Percentiles rank a stretch among this genome's conserved stretches.
phyloP scores from a whole-genome alignment of 2,113 vertebrate genomes.

The Danio rerio region DNA sequence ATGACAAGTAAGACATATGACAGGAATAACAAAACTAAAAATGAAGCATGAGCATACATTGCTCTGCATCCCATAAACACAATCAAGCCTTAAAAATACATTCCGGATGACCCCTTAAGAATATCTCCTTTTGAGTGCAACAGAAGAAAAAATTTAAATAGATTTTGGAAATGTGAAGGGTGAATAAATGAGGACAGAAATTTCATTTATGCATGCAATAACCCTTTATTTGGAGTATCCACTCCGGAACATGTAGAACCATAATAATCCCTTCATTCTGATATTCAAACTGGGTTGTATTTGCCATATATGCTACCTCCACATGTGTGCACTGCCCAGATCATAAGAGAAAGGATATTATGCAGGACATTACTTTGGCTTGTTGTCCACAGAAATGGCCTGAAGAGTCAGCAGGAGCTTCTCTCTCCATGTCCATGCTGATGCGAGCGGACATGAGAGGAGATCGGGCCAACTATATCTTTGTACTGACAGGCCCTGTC shows the following conservation, averaged over 20 bases:
- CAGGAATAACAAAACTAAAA: no score
- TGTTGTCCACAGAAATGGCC: slow-evolving; percentile 30
- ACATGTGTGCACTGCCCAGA: neutral
- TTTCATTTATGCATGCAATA: no score
- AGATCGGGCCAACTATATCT: slow-evolving; percentile 36
- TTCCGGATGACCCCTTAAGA: no score
- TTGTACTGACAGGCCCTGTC: slow-evolving; percentile 36
- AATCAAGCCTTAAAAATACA: no score
- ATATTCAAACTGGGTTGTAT: neutral
- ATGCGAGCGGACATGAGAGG: slow-evolving; percentile 37
- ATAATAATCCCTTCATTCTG: neutral
- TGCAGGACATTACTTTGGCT: slow-evolving; percentile 10
- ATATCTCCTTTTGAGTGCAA: no score
- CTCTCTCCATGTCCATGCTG: slow-evolving; percentile 11
- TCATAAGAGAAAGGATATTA: slow-evolving; percentile 16
- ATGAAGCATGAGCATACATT: no score
- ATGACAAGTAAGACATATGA: no score
- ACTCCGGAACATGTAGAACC: neutral
- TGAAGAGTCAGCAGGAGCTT: slow-evolving; percentile 31
- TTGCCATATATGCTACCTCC: slow-evolving; percentile 2
- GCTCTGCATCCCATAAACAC: no score
- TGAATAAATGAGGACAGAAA: no score
- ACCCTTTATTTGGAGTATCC: neutral
- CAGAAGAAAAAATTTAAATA: no score
- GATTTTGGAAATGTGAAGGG: no score